A percentile compares a stretch with the other conserved stretches of the same genome.
Conservation (phyloP, 1,140 invertebrate genomes). For the Aphaenogaster rudis region DNA sequence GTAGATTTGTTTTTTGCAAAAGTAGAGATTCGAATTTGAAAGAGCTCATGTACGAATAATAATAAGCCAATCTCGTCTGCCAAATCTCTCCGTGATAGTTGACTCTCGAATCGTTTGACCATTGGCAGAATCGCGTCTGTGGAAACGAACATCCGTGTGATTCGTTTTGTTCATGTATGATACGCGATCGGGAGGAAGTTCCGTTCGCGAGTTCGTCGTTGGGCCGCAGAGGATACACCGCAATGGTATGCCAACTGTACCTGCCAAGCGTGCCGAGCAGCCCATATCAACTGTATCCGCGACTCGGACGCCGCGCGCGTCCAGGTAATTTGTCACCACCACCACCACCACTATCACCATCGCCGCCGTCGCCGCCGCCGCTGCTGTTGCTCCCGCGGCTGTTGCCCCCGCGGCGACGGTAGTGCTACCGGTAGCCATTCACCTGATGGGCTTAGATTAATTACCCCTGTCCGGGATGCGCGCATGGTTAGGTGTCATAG, state of each 20-base stretch:
- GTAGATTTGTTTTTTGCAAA: neutral
- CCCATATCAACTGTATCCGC: conserved; percentile 62
- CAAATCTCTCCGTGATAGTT: neutral
- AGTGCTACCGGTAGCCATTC: conserved; percentile 59
- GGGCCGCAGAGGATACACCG: conserved; percentile 23
- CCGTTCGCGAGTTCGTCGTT: conserved; percentile 40
- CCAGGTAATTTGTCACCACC: conserved; percentile 81
- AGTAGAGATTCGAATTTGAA: neutral
- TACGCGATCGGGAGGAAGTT: conserved; percentile 55
- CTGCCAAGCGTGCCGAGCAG: conserved; percentile 49
- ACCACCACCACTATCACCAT: conserved; percentile 42
- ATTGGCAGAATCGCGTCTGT: conserved; percentile 16
- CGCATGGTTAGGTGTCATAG: conserved; percentile 67
- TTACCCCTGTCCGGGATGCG: conserved; percentile 75
- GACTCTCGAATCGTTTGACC: neutral
- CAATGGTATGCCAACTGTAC: conserved; percentile 65
- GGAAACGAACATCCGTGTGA: conserved; percentile 44
- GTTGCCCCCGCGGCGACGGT: conserved; percentile 22
- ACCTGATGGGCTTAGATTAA: conserved; percentile 82
- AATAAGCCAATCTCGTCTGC: neutral
- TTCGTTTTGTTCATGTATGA: conserved; percentile 43
- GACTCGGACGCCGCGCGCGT: conserved; percentile 62
- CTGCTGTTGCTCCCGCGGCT: neutral
- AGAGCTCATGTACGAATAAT: neutral
- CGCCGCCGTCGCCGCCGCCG: neutral